Percentiles rank a stretch among this genome's conserved stretches.
phyloP scores from a whole-genome alignment of 2,797 vertebrate species.

The Sphaeramia orbicularis region DNA sequence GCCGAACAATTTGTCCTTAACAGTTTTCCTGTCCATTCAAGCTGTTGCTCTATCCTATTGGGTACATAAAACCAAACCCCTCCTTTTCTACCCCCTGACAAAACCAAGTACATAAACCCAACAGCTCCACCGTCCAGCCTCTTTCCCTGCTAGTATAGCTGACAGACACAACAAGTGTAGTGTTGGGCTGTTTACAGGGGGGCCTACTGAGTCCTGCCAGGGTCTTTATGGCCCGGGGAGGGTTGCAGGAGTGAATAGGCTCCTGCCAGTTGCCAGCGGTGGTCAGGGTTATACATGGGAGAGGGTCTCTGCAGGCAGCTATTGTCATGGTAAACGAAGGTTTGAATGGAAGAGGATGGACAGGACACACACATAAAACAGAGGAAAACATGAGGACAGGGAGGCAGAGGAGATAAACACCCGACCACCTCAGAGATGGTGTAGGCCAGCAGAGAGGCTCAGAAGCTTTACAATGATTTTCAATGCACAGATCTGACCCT shows the following conservation, averaged over 20 bases:
- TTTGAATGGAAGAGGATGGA: conserved; percentile 77
- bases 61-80: conserved; percentile 65
- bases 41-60: conserved; percentile 27
- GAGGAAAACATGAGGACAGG: conserved; percentile 65
- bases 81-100: conserved; percentile 42
- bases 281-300: conserved; percentile 63
- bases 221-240: conserved; percentile 66
- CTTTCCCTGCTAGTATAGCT: conserved; percentile 21
- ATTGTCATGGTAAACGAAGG: conserved; percentile 79
- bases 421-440: conserved; percentile 78
- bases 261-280: conserved; percentile 70
- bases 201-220: conserved; percentile 51
- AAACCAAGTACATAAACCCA: conserved; percentile 70
- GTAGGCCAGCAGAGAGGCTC: conserved; percentile 16
- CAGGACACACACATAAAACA: conserved; percentile 80
- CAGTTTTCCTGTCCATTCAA: conserved; percentile 71
- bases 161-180: conserved; percentile 70
- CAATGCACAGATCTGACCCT: no score
- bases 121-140: conserved; percentile 36
- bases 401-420: conserved; percentile 53
- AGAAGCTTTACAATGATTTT: no score
- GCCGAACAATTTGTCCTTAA: conserved; percentile 59
- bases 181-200: conserved; percentile 63
- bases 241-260: conserved; percentile 67
- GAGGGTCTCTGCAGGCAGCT: conserved; percentile 70